These are phyloP conservation scores for Ciona savignyi DNA, from an alignment of 23 tunicate genomes.

Conservation along the genomic window DNA sequence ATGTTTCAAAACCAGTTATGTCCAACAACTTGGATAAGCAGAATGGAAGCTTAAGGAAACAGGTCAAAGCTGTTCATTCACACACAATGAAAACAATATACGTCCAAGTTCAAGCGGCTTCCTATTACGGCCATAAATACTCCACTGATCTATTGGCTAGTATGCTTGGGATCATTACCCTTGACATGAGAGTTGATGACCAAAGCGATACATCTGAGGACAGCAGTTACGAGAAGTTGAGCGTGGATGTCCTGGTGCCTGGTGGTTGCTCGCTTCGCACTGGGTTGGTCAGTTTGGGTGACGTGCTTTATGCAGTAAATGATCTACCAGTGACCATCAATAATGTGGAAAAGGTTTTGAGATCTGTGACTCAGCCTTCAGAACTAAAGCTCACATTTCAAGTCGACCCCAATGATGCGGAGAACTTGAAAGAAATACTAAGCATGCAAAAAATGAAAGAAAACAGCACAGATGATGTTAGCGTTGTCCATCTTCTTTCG, in stretches of 20 bases:
- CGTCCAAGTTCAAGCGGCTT: slow-evolving; percentile 34
- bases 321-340: slow-evolving; percentile 25
- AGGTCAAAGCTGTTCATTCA: background rate
- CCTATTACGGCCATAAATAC: slow-evolving; percentile 8
- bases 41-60: background rate
- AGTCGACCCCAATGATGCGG: background rate
- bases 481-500: background rate
- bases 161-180: slow-evolving; percentile 53
- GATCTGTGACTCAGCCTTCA: slow-evolving; percentile 22
- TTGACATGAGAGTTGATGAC: slow-evolving; percentile 5
- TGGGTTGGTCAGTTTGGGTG: slow-evolving; percentile 49
- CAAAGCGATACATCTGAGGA: background rate
- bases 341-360: slow-evolving; percentile 57
- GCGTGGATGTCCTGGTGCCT: slow-evolving; percentile 57
- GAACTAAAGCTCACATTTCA: slow-evolving; percentile 34
- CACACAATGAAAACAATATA: slow-evolving; percentile 15
- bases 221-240: slow-evolving; percentile 3
- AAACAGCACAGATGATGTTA: background rate
- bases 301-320: slow-evolving; percentile 40
- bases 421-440: background rate
- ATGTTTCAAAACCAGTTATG: background rate
- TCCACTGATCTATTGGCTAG: slow-evolving; percentile 21
- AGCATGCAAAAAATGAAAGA: background rate
- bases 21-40: background rate
- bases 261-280: slow-evolving; percentile 38